A percentile compares a stretch with the other conserved stretches of the same genome.
Evolutionary conservation across 2,797 vertebrate species (phyloP).

Genomic region (Acanthurus tractus): DNA sequence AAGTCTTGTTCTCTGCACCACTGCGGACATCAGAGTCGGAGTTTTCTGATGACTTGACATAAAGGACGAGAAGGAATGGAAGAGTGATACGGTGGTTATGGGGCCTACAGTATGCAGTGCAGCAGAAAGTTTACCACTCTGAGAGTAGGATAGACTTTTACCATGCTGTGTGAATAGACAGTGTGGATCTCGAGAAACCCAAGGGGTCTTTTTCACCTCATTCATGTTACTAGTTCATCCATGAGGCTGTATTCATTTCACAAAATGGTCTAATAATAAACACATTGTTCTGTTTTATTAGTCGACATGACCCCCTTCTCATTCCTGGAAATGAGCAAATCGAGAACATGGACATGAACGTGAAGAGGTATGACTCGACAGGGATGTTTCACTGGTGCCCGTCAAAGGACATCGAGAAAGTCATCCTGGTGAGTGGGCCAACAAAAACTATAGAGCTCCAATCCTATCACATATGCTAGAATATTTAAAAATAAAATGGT

Average conservation of each 20-base stretch:
- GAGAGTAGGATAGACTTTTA: conserved; percentile 10
- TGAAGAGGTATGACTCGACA: conserved; percentile 98
- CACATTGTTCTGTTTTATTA: conserved; percentile 54
- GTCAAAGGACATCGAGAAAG: conserved; percentile 98
- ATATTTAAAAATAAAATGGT: not conserved
- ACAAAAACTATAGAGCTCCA: conserved; percentile 6
- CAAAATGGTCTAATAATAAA: conserved; percentile 15
- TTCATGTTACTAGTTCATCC: conserved; percentile 4
- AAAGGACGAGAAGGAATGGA: conserved; percentile 38
- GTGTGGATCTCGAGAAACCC: not conserved
- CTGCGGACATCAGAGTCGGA: conserved; percentile 37
- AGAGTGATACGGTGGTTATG: conserved; percentile 30
- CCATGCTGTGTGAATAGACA: conserved; percentile 10
- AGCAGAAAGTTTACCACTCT: conserved; percentile 17
- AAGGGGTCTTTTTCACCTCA: not conserved
- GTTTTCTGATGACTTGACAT: conserved; percentile 54
- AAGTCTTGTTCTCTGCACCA: conserved; percentile 44
- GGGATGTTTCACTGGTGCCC: conserved; percentile 99
- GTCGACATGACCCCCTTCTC: conserved; percentile 95
- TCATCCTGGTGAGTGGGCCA: conserved; percentile 93
- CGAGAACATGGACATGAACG: conserved; percentile 97
- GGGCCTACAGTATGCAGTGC: conserved; percentile 13
- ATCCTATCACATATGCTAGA: conserved; percentile 7
- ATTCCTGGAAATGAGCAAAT: conserved; percentile 97
- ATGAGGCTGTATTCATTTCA: not conserved